A percentile compares a stretch with the other conserved stretches of the same genome.
phyloP scores from a whole-genome alignment of 30 jellyfish, hydroid and myxozoan species.

The Aurelia aurita complex sp. Pacific region DNA sequence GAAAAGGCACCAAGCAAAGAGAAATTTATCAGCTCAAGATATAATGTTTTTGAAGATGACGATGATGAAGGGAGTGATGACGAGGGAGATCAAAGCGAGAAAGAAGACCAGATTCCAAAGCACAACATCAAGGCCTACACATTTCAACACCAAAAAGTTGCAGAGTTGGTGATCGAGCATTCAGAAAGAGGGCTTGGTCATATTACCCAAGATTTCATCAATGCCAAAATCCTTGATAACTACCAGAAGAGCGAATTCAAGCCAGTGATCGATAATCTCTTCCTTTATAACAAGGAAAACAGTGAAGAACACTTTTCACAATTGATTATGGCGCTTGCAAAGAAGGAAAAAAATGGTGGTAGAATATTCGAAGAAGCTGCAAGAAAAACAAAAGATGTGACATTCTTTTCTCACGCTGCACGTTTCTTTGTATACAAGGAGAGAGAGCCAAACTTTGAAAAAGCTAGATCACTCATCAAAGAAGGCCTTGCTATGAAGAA shows the following conservation, averaged over 20 bases:
- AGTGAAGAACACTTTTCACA: conserved; percentile 23
- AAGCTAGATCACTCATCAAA: conserved; percentile 14
- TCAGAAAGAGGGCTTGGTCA: conserved; percentile 28
- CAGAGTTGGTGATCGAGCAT: conserved; percentile 26
- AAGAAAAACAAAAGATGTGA: conserved; percentile 21
- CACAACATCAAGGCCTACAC: conserved; percentile 5
- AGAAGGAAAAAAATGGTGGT: conserved; percentile 2
- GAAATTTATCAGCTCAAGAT: conserved; percentile 3
- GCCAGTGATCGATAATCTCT: conserved; percentile 22
- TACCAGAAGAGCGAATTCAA: conserved; percentile 27
- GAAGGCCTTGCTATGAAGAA: conserved; percentile 26
- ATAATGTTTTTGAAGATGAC: neutral
- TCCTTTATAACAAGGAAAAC: conserved; percentile 23
- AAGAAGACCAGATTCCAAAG: neutral
- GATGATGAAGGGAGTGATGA: conserved; percentile 7
- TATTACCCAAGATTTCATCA: conserved; percentile 28
- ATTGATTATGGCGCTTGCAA: neutral
- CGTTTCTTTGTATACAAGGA: conserved; percentile 6
- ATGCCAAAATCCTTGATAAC: neutral
- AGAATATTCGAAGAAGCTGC: conserved; percentile 60
- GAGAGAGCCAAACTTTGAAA: conserved; percentile 3
- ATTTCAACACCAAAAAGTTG: conserved; percentile 44
- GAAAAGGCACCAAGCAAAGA: conserved; percentile 29
- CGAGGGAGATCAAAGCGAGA: conserved; percentile 1
- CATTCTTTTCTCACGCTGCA: conserved; percentile 47